Base-by-base conservation (phyloP, 2,113 vertebrate genomes). In the Verasper variegatus region DNA sequence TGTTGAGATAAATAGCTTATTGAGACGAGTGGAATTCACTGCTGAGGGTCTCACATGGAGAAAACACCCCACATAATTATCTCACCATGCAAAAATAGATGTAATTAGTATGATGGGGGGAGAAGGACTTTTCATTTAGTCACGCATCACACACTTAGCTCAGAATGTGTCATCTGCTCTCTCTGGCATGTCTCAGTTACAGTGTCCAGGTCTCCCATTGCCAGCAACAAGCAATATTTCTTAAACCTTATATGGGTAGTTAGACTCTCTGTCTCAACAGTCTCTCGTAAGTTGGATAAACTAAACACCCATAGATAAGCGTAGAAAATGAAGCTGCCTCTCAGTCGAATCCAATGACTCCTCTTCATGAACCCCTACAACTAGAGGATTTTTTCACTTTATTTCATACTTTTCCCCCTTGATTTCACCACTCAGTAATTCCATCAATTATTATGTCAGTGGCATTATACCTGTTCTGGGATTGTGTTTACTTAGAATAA, bases 41-140 rank as follows among this genome's bases (percentile, higher is more conserved):
- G 18, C 51, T 52, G 10, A 78, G 54, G 74, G 68, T 14, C 62
- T 68, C 58, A 35, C 37, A 26, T 14, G 54, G 17, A 68, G 76
- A 71, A 78, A 73, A 76, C 76, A 67, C 24, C 35, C 47, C 69
- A 75, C 76, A 61, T 51, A 75, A 79, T 71, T 58, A 61, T 76
- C 74, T 68, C 71, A 80, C 18, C 17, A 64, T 2, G 23, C 68
- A 78, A 21, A 79, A 64, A 76, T 58, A 65, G 64, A 83, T 68
- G 40, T 45, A 74, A 83, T 80, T 65, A 58, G 55, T 42, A 62
- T 65, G 70, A 71, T 35, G 51, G 37, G 59, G 76, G 69, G 37
- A 27, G 67, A 55, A 74, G 27, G 68, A 45, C 56, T 82, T 80
- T 61, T 76, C 37, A 80, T 74, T 61, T 64, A 56, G 76, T 77